Conservation (phyloP, 2,797 vertebrate species). For the Carcharodon carcharias region DNA sequence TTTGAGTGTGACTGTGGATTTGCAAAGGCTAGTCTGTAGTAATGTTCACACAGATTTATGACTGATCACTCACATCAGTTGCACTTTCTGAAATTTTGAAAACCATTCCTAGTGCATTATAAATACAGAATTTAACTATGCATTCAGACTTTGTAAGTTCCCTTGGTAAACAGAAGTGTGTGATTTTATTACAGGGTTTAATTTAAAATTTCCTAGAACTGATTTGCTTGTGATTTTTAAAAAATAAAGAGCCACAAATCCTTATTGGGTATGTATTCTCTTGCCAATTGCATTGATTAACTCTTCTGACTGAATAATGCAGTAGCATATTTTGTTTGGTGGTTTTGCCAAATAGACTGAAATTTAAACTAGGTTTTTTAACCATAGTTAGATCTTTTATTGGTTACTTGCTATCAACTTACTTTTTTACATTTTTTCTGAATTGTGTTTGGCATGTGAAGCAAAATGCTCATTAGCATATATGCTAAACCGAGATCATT, state of each 20-base stretch:
- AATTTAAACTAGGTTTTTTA: neutral
- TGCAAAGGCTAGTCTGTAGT: slow-evolving; percentile 56
- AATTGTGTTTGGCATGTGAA: slow-evolving; percentile 5
- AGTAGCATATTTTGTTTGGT: neutral
- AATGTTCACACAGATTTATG: slow-evolving; percentile 50
- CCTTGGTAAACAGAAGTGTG: slow-evolving; percentile 34
- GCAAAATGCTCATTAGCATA: neutral
- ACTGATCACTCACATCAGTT: slow-evolving; percentile 62
- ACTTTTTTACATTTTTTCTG: slow-evolving; percentile 2
- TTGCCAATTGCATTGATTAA: slow-evolving; percentile 29
- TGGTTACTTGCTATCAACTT: slow-evolving; percentile 20
- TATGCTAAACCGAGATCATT: slow-evolving; percentile 22
- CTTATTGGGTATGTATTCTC: slow-evolving; percentile 29
- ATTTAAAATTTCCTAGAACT: slow-evolving; percentile 26
- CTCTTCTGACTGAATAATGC: slow-evolving; percentile 28
- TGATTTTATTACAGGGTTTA: slow-evolving; percentile 38
- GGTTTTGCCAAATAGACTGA: neutral
- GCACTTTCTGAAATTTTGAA: slow-evolving; percentile 50
- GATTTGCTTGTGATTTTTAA: slow-evolving; percentile 32
- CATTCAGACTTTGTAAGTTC: slow-evolving; percentile 52
- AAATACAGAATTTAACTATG: slow-evolving; percentile 77
- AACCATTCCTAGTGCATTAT: slow-evolving; percentile 38
- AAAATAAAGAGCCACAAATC: slow-evolving; percentile 27
- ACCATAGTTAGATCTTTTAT: neutral
- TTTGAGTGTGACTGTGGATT: slow-evolving; percentile 54